Percentiles rank a stretch among this genome's conserved stretches.
These are phyloP conservation scores for Tapirus terrestris DNA, from an alignment of 2,113 vertebrate genomes.

Conservation along the genomic window DNA sequence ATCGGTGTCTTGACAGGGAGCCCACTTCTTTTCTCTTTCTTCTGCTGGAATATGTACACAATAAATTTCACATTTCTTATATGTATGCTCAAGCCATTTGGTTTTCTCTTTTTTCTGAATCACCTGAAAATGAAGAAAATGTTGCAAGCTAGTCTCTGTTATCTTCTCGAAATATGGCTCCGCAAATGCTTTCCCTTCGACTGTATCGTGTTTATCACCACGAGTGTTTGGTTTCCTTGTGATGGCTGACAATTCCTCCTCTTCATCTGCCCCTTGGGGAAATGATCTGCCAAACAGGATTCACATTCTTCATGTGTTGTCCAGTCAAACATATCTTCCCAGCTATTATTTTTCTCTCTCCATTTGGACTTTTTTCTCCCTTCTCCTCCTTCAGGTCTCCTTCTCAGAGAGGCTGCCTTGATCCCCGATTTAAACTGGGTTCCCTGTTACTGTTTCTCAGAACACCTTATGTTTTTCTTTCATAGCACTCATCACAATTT, in stretches of 20 bases:
- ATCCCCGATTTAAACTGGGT: not conserved
- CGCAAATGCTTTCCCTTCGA: not conserved
- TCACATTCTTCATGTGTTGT: conserved; percentile 87
- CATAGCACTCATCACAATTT: not conserved
- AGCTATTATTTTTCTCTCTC: conserved; percentile 84
- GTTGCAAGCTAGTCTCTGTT: not conserved
- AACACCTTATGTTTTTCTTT: not conserved
- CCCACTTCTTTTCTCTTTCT: conserved; percentile 90
- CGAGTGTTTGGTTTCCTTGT: conserved; percentile 66
- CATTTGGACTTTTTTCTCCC: conserved; percentile 22
- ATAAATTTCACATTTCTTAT: not conserved
- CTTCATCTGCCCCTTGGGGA: conserved; percentile 46
- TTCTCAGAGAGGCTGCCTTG: not conserved
- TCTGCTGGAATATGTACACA: conserved; percentile 75
- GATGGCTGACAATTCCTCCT: conserved; percentile 10
- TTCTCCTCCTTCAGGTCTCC: not conserved
- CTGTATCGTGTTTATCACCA: not conserved
- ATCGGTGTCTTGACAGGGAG: conserved; percentile 89
- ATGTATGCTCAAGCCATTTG: not conserved
- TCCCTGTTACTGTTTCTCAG: not conserved
- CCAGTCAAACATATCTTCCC: conserved; percentile 88
- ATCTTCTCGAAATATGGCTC: not conserved
- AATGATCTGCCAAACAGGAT: conserved; percentile 82
- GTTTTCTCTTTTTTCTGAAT: not conserved
- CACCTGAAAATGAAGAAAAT: not conserved